Conservation (phyloP, 2,113 vertebrate genomes). For the Grantiella picta region DNA sequence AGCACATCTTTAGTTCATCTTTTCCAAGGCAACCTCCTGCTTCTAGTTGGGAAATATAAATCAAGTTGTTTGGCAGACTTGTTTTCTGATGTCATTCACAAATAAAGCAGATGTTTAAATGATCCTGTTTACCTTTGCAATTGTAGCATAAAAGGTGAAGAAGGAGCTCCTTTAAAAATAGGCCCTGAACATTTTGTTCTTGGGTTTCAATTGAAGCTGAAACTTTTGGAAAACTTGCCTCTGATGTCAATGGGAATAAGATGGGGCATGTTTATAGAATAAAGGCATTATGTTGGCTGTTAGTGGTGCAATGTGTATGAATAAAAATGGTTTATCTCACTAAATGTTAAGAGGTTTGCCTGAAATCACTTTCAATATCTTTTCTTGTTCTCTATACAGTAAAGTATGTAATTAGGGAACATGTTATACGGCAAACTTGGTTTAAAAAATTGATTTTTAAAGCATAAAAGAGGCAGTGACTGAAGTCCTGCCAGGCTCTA, state of each 20-base stretch:
- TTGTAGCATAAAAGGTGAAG: neutral
- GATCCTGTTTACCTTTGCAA: neutral
- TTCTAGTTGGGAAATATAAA: neutral
- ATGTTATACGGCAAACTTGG: neutral
- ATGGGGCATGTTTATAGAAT: neutral
- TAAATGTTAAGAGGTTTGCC: neutral
- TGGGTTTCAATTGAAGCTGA: neutral
- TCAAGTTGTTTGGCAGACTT: neutral
- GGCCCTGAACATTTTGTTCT: neutral
- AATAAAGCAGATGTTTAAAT: neutral
- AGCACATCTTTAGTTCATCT: neutral
- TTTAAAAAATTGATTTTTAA: constrained; percentile 47
- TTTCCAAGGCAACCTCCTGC: neutral
- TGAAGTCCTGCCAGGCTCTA: constrained; percentile 48
- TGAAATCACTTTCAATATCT: constrained; percentile 16
- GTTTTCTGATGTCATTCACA: neutral
- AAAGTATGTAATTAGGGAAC: neutral
- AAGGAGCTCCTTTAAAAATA: neutral
- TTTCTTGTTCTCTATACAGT: constrained; percentile 27
- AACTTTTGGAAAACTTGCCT: neutral
- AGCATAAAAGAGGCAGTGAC: constrained; percentile 43
- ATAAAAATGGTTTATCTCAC: constrained; percentile 21
- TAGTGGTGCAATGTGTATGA: neutral
- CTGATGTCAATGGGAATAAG: neutral
- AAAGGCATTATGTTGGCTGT: neutral